Base-by-base conservation (phyloP, 92 coral and sea anemone genomes). In the Blastomussa wellsi region DNA sequence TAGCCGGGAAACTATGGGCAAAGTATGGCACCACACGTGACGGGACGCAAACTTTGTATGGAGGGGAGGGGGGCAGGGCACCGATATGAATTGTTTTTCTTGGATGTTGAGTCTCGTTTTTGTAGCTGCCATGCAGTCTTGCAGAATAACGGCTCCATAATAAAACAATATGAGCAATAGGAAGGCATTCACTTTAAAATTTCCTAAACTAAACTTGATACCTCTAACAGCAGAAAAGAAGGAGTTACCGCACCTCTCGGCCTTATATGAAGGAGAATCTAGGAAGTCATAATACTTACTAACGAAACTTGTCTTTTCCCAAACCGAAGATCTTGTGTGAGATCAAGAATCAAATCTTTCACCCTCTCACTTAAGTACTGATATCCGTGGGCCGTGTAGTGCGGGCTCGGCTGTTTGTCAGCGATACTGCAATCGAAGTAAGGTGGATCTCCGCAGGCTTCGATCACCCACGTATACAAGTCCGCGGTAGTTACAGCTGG, bases 331-430 rank as follows among this genome's bases (percentile, higher is more conserved):
- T 36, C 60, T 51, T 15, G 48, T 17, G 66, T 32, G 7, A 81
- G 85, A 19, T 49, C 41, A 24, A 70, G 35, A 47, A 81, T 69
- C 36, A 92, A 49, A 15, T 74, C 69, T 39, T 82, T 80, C 2
- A 94, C 90, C 39, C 59, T 79, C 53, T 64, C 74, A 39, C 94
- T 95, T 22, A 94, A 84, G 72, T 93, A 87, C 32, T 75, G 16
- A 44, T 94, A 92, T 37, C 98, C 98, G 7, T 81, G 36, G 0
- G 74, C 28, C 9, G 92, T 92, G 87, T 88, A 94, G 88, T 94
- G 98, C 55, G 95, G 95, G 74, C 79, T 85, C 70, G 93, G 89
- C n/a, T 87, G 85, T 39, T 81, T 69, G 72, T 28, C 84, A 36
- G 90, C 84, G 35, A 88, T 88, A 17, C 78, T 81, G 68, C 98